These are phyloP conservation scores for Melanotaenia nigrans DNA, from an alignment of 2,797 vertebrate species.

Conservation along the genomic window DNA sequence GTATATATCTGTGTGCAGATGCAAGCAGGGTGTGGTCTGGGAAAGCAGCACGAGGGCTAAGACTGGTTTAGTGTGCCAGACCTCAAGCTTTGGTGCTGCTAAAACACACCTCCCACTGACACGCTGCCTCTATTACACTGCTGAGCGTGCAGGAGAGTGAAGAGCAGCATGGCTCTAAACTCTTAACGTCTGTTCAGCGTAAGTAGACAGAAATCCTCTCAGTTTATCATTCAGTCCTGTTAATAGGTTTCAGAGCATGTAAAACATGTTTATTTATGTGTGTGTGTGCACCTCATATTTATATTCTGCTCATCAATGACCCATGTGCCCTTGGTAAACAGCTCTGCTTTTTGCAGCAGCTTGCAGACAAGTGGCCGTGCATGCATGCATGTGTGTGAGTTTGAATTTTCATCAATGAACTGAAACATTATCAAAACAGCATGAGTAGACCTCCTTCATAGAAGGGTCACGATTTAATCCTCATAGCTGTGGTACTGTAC, in stretches of 20 bases:
- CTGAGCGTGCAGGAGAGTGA: constrained; percentile 16
- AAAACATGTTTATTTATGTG: constrained; percentile 16
- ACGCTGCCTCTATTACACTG: constrained; percentile 24
- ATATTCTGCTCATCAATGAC: constrained; percentile 50
- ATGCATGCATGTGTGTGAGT: constrained; percentile 28
- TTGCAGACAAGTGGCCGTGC: constrained; percentile 34
- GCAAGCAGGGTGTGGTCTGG: constrained; percentile 67
- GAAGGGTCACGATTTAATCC: constrained; percentile 8
- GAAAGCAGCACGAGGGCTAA: constrained; percentile 39
- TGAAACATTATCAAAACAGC: constrained; percentile 9
- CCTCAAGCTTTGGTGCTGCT: constrained; percentile 55
- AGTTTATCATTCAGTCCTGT: constrained; percentile 30
- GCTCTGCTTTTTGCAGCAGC: constrained; percentile 31
- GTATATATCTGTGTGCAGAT: constrained; percentile 48
- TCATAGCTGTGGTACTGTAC: background rate
- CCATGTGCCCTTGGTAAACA: constrained; percentile 54
- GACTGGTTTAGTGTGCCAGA: constrained; percentile 40
- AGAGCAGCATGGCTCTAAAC: constrained; percentile 4
- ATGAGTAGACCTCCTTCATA: constrained; percentile 12
- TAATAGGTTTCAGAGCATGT: constrained; percentile 23
- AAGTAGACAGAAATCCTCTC: constrained; percentile 20
- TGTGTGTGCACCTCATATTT: constrained; percentile 43
- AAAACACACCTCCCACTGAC: constrained; percentile 57
- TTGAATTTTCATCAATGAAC: constrained; percentile 20
- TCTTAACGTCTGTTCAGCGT: background rate